A percentile compares a stretch with the other conserved stretches of the same genome.
Conservation (phyloP, 2,113 vertebrate genomes). For the Sinocyclocheilus grahami region DNA sequence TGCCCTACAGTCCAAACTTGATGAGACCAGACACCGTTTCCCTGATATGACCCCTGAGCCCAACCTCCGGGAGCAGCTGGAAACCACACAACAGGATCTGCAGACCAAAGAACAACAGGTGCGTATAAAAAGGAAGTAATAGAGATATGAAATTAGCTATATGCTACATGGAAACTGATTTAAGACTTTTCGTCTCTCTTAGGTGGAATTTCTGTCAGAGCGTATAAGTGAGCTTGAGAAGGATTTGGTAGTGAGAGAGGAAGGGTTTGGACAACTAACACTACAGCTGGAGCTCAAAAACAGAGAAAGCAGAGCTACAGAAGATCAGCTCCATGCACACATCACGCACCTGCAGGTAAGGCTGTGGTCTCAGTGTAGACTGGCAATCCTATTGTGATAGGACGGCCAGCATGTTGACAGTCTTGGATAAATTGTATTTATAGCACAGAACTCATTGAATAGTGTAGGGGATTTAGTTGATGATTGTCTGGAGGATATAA, state of each 20-base stretch:
- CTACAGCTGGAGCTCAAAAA: constrained; percentile 79
- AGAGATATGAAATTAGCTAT: neutral
- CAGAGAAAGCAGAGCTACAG: constrained; percentile 61
- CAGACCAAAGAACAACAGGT: constrained; percentile 82
- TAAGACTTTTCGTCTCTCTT: constrained; percentile 18
- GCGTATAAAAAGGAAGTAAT: neutral
- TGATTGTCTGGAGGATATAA: neutral
- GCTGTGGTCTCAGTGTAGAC: neutral
- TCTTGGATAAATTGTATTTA: neutral
- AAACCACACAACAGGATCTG: constrained; percentile 73
- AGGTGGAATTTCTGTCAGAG: constrained; percentile 78
- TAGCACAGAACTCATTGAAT: neutral
- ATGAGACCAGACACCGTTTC: constrained; percentile 78
- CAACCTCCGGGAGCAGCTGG: constrained; percentile 72
- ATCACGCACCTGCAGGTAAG: constrained; percentile 77
- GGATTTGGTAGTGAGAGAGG: constrained; percentile 75
- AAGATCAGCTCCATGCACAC: constrained; percentile 76
- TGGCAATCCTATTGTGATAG: neutral
- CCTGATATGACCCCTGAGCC: constrained; percentile 65
- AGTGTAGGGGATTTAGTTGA: neutral
- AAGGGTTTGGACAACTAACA: constrained; percentile 79
- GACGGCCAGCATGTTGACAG: neutral
- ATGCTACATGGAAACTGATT: too few species aligned
- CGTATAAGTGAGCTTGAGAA: constrained; percentile 80
- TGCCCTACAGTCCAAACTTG: constrained; percentile 83